Conservation (phyloP, 2,797 vertebrate species). For the Cyclopterus lumpus region DNA sequence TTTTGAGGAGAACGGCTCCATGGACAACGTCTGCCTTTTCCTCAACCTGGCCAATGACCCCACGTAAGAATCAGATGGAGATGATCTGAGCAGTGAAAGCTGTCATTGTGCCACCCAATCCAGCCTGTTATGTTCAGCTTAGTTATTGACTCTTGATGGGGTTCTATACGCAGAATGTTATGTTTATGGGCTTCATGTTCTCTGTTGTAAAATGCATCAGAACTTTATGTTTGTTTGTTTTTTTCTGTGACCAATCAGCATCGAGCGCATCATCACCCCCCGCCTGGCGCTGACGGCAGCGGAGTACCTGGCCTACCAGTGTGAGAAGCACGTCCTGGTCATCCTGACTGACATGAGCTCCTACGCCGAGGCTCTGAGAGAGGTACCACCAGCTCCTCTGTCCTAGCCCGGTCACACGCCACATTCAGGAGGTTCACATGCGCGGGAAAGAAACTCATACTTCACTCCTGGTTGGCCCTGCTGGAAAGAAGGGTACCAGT, state of each 20-base stretch:
- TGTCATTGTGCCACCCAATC: neutral
- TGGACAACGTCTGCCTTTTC: conserved; percentile 87
- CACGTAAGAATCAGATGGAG: conserved; percentile 73
- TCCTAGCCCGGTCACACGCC: too few species aligned
- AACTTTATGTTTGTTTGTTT: too few species aligned
- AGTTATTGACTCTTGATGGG: neutral
- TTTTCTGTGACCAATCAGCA: conserved; percentile 66
- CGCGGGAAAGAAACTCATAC: neutral
- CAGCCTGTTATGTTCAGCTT: neutral
- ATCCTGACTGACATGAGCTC: conserved; percentile 87
- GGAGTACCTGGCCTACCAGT: conserved; percentile 86
- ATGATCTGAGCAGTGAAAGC: neutral
- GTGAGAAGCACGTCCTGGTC: conserved; percentile 86
- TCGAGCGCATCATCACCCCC: conserved; percentile 86
- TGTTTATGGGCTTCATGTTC: neutral
- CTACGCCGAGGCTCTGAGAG: conserved; percentile 85
- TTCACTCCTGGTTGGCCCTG: neutral
- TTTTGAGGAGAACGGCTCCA: conserved; percentile 86
- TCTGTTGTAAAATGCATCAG: neutral
- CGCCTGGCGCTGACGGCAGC: conserved; percentile 84
- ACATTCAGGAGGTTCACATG: neutral
- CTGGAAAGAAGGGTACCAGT: neutral
- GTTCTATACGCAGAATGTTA: neutral
- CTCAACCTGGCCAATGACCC: conserved; percentile 86
- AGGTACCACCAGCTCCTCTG: conserved; percentile 63